Percentiles rank a stretch among this genome's conserved stretches.
Conservation (phyloP, 2,888 invertebrate genomes). For the Callyntrura guangdongensis region DNA sequence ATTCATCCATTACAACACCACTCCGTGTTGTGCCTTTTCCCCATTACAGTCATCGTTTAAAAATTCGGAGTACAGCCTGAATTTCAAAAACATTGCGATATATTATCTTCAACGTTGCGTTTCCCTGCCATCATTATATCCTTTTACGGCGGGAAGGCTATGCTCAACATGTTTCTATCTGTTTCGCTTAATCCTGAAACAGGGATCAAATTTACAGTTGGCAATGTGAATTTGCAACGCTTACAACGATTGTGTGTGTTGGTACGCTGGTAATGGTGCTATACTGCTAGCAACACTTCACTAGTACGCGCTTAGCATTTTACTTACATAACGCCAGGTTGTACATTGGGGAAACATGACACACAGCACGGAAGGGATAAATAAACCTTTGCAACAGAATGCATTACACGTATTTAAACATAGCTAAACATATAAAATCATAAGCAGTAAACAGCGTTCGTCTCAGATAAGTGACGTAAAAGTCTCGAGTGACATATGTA, state of each 20-base stretch:
- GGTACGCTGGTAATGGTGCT: not conserved
- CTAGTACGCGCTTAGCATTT: too few relatives aligned
- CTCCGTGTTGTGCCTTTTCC: not conserved
- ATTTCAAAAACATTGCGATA: slow-evolving; percentile 30
- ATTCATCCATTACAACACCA: not conserved
- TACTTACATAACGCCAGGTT: too few relatives aligned
- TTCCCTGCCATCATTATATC: not conserved
- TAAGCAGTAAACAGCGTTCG: not conserved
- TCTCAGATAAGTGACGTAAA: not conserved
- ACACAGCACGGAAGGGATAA: not conserved
- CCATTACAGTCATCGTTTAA: not conserved
- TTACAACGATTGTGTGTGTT: not conserved
- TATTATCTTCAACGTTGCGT: slow-evolving; percentile 24
- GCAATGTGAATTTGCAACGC: slow-evolving; percentile 47
- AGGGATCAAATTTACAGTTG: slow-evolving; percentile 70
- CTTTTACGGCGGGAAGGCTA: slow-evolving; percentile 17
- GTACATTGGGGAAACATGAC: not conserved
- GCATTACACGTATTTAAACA: not conserved
- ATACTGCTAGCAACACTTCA: too few relatives aligned
- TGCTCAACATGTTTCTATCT: slow-evolving; percentile 19
- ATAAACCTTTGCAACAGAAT: not conserved
- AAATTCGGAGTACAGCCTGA: slow-evolving; percentile 16
- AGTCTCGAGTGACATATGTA: not conserved
- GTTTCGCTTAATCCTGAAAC: slow-evolving; percentile 39
- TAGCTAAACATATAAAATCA: not conserved